These are phyloP conservation scores for Abrostola tripartita DNA, from an alignment of 2,888 invertebrate species.

Conservation along the genomic window DNA sequence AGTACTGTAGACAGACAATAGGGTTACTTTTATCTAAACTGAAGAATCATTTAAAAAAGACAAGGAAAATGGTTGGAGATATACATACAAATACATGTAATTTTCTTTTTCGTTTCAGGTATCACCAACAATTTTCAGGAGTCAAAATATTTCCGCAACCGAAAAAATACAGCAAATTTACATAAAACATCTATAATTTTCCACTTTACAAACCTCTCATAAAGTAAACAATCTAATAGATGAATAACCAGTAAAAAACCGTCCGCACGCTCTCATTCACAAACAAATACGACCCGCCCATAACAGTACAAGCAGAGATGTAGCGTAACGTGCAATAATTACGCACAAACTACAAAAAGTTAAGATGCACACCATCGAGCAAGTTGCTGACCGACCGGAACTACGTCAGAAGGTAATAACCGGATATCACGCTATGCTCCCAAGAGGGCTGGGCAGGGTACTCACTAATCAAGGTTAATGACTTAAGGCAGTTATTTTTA, in stretches of 20 bases:
- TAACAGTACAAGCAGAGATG: conserved; percentile 60
- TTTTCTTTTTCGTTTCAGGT: no score
- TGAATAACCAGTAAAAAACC: conserved; percentile 30
- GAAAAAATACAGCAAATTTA: no score
- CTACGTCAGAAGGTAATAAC: conserved; percentile 44
- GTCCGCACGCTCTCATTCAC: conserved; percentile 69
- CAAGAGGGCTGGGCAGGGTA: conserved; percentile 11
- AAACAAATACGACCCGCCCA: conserved; percentile 64
- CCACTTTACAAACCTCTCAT: no score
- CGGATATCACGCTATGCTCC: conserved; percentile 29
- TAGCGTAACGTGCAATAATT: conserved; percentile 70
- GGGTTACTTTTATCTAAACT: no score
- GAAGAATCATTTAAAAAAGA: no score
- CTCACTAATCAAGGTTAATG: conserved; percentile 3
- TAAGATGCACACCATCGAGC: conserved; percentile 71
- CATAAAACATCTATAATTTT: no score
- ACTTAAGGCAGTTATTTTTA: not conserved
- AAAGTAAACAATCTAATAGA: conserved; percentile 10
- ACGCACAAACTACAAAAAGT: conserved; percentile 63
- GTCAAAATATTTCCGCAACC: no score
- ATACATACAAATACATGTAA: no score
- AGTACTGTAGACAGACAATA: no score
- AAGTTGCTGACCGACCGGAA: conserved; percentile 54
- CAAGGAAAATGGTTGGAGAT: no score
- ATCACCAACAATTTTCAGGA: no score